phyloP scores from a whole-genome alignment of 30 jellyfish, hydroid and myxozoan genomes.

The Turritopsis rubra region DNA sequence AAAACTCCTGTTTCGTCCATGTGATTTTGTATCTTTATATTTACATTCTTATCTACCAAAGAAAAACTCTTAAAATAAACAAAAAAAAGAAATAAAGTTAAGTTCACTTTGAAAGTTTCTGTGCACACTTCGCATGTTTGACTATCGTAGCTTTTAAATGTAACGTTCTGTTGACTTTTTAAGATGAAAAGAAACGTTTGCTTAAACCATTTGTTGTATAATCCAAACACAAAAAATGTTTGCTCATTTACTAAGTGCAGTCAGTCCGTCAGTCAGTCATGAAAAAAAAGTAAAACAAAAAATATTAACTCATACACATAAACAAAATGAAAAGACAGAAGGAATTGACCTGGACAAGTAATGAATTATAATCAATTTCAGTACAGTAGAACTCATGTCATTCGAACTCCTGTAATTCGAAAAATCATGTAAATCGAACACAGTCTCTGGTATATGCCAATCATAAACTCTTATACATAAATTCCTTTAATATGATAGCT shows the following conservation, averaged over 20 bases:
- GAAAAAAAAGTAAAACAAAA: too few species aligned
- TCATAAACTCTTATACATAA: not conserved
- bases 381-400: not conserved
- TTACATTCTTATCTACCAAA: not conserved
- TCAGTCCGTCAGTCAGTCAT: not conserved
- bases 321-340: not conserved
- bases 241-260: not conserved
- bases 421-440: not conserved
- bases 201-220: not conserved
- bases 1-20: not conserved
- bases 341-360: not conserved
- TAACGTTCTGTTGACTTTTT: not conserved
- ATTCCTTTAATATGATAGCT: not conserved
- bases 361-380: too few species aligned
- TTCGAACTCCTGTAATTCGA: not conserved
- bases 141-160: not conserved
- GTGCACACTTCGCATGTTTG: not conserved
- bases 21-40: not conserved
- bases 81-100: not conserved
- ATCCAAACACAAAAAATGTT: not conserved
- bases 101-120: not conserved
- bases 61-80: not conserved
- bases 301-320: not conserved
- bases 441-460: not conserved
- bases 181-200: not conserved